phyloP scores from a whole-genome alignment of 2,113 vertebrate species.

The Nettapus auritus region DNA sequence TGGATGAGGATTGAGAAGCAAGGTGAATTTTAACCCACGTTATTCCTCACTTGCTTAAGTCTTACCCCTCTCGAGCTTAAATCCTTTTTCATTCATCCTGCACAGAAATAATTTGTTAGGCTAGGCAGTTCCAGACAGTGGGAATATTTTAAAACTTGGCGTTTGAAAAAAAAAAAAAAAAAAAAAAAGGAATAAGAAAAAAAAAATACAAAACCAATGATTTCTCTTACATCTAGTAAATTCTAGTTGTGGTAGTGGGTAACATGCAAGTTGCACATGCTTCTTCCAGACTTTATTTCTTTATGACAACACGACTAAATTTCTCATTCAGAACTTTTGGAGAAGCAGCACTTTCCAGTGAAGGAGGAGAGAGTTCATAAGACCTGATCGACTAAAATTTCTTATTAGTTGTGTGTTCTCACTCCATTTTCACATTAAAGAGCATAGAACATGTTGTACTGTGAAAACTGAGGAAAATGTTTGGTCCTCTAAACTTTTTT shows the following conservation, averaged over 20 bases:
- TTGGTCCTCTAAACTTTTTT: slow-evolving; percentile 25
- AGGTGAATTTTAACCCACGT: slow-evolving; percentile 77
- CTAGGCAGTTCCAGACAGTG: not conserved
- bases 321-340: slow-evolving; percentile 25
- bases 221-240: slow-evolving; percentile 21
- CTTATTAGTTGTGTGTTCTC: not conserved
- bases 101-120: not conserved
- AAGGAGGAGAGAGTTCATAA: not conserved
- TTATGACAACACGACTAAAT: not conserved
- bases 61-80: slow-evolving; percentile 6
- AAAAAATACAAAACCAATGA: not conserved
- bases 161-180: not conserved
- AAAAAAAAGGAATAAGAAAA: not conserved
- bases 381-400: not conserved
- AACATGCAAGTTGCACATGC: not conserved
- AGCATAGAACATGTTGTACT: slow-evolving; percentile 14
- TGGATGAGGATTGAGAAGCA: slow-evolving; percentile 56
- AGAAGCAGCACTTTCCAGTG: not conserved
- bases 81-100: not conserved
- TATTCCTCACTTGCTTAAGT: not conserved
- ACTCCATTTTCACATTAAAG: slow-evolving; percentile 26
- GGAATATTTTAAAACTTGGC: not conserved
- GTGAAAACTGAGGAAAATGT: slow-evolving; percentile 2
- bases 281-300: slow-evolving; percentile 7
- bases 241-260: not conserved